Base-by-base conservation (phyloP, 1,140 invertebrate genomes). In the Ericerus pela region DNA sequence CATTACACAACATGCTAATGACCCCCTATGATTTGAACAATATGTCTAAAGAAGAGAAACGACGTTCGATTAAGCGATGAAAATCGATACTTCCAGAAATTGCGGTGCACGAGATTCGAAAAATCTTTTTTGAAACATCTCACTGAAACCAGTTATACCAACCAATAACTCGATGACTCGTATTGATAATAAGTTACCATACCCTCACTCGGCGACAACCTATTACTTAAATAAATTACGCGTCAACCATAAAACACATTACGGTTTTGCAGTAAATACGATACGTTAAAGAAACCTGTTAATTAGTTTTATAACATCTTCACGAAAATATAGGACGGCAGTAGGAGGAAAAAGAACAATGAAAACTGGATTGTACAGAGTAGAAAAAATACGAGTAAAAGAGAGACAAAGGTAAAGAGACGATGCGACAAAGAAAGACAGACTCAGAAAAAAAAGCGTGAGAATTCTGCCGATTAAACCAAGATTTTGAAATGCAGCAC, bases 141-240 rank as follows among this genome's bases (percentile, higher is more conserved):
- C n/a, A n/a, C n/a, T n/a, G n/a, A 47, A 47, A 47, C 41, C 41
- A 47, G 41, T 47, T 47, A 47, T 47, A n/a, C n/a, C n/a, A n/a
- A n/a, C n/a, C n/a, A n/a, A n/a, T n/a, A n/a, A n/a, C n/a, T 18
- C 3, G 36, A 14, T 38, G 41, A 47, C 41, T 47, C 41, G 26
- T n/a, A n/a, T n/a, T n/a, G 41, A 47, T 47, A 47, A 47, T 47
- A 47, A 24, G 41, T 47, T 47, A 47, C 41, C n/a, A n/a, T n/a
- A n/a, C n/a, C 41, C 26, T 47, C 41, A 24, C 22, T n/a, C 41
- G 26, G 26, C 26, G 41, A 47, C 41, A 47, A 47, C 41, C 41
- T 47, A 47, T 47, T 47, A 47, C 41, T 47, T 47, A 47, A 47
- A 47, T 47, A 47, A 47, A 47, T 47, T 47, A 47, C 41, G 41